A percentile compares a stretch with the other conserved stretches of the same genome.
phyloP scores from a whole-genome alignment of 2,113 vertebrate genomes.

The Crotalus helleri region DNA sequence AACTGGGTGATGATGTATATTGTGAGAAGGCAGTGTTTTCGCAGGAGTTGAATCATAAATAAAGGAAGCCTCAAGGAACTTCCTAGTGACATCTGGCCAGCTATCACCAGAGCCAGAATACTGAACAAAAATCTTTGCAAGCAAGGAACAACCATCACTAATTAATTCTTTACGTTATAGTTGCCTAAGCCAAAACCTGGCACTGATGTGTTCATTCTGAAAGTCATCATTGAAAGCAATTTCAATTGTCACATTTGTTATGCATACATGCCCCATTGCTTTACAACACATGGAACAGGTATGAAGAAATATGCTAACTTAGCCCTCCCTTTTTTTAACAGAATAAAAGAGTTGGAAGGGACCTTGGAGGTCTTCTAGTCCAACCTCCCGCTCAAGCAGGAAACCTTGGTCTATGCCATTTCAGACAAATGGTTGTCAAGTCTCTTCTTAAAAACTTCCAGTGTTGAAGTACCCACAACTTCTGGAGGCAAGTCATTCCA shows the following conservation, averaged over 20 bases:
- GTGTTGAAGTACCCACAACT: neutral
- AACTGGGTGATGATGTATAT: neutral
- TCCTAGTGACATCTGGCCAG: neutral
- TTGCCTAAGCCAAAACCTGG: neutral
- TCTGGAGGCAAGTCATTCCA: neutral
- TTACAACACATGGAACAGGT: neutral
- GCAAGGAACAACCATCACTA: neutral
- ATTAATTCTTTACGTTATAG: neutral
- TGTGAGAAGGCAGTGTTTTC: neutral
- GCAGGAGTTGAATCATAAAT: neutral
- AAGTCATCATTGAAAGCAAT: neutral
- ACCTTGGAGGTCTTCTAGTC: neutral
- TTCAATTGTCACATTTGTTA: neutral
- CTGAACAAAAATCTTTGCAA: neutral
- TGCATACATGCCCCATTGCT: neutral
- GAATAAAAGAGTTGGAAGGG: neutral
- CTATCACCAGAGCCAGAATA: neutral
- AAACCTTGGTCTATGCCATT: neutral
- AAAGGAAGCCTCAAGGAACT: neutral
- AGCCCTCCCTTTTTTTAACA: neutral
- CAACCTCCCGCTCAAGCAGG: neutral
- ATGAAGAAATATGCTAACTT: neutral
- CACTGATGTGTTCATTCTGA: neutral
- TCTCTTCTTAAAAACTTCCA: neutral
- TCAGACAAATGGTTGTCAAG: neutral